Base-by-base conservation (phyloP, 2,888 invertebrate species). In the Merodon equestris region DNA sequence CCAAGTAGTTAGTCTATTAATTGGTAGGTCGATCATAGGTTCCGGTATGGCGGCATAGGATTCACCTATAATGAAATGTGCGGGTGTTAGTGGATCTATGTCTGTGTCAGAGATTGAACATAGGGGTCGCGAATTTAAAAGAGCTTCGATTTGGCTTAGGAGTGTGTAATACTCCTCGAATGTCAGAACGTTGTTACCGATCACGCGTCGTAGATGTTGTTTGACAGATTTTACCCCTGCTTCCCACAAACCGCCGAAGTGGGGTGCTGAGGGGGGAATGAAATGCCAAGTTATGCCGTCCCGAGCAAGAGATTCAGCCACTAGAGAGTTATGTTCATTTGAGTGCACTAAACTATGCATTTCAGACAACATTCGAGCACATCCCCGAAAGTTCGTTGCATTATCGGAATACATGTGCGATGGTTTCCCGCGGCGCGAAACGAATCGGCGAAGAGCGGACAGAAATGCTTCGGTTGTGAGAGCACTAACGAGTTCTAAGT, bases 201-300 rank as follows among this genome's bases (percentile, higher is more conserved):
- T 45, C 1, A 57, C 57, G 1, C 57, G 27, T 9, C 57, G 57
- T 9, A 57, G 17, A 45, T 45, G 45, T 4, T 57, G 42, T 18
- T 71, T 81, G 1, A 77, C 68, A 0, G 72, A 68, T 27, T 76
- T 57, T 9, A 45, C 57, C n/a, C 57, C 57, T 0, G 57, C 66
- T 34, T 76, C 76, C 72, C 68, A 68, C 13, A 73, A 57, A 1
- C 72, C 76, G 14, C 72, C 76, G 34, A 76, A 77, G 17, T 81
- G 51, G 12, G 73, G 76, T 19, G 76, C 64, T 3, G 54, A 61
- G 2, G 76, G 72, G n/a, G 3, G 81, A 18, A 50, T 77, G n/a
- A 81, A 81, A 17, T 77, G 73, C 70, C 73, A 81, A 0, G 34
- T 34, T 9, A 81, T 54, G 1, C 44, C 64, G 34, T 79, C 73